Evolutionary conservation across 1,140 invertebrate species (phyloP).

Genomic region (Heliconius nattereri): DNA sequence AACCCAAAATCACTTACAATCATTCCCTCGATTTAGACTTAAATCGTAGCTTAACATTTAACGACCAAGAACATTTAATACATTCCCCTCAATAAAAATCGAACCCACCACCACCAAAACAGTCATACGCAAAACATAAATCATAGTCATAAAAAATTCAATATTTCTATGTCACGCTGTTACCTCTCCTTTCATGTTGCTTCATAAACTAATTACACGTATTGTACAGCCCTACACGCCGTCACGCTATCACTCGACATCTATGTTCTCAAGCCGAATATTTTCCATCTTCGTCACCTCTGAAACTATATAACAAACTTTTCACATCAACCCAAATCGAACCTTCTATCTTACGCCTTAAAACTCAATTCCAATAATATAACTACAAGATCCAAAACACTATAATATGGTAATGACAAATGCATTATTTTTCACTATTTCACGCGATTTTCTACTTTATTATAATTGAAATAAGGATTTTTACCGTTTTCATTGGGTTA

Average conservation of each 20-base stretch:
- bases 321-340: not conserved
- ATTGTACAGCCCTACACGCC: slow-evolving; percentile 41
- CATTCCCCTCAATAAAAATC: not conserved
- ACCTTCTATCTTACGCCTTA: not conserved
- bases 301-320: slow-evolving; percentile 35
- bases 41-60: no score
- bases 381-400: not conserved
- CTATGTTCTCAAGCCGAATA: slow-evolving; percentile 66
- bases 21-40: no score
- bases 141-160: not conserved
- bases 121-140: not conserved
- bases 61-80: not conserved
- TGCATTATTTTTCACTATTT: slow-evolving; percentile 19
- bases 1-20: no score
- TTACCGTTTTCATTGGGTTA: slow-evolving; percentile 20
- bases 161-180: not conserved
- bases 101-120: not conserved
- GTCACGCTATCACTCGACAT: slow-evolving; percentile 64
- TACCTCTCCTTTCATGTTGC: not conserved
- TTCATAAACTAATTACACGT: not conserved
- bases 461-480: not conserved
- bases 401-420: slow-evolving; percentile 35
- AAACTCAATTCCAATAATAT: not conserved
- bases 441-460: slow-evolving; percentile 32
- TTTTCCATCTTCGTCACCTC: slow-evolving; percentile 66